Conservation (phyloP, 2,113 vertebrate species). For the Cyanocitta stelleri region DNA sequence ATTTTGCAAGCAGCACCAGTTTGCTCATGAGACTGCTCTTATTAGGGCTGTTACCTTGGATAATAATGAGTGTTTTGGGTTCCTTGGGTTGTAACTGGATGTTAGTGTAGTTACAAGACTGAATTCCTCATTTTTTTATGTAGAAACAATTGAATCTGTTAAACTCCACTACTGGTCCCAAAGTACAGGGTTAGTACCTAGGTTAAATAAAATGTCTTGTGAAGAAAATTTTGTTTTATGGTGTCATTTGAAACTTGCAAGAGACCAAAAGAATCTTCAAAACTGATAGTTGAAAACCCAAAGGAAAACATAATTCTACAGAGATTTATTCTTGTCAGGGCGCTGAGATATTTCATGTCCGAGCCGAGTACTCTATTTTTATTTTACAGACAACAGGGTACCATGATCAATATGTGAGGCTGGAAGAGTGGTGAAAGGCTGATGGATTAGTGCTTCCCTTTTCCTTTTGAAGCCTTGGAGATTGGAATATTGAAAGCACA, state of each 20-base stretch:
- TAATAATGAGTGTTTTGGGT: neutral
- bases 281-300: neutral
- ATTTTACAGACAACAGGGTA: neutral
- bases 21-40: neutral
- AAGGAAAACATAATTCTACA: neutral
- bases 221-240: neutral
- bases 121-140: neutral
- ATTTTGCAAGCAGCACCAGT: neutral
- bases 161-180: neutral
- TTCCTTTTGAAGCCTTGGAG: neutral
- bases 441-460: neutral
- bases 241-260: neutral
- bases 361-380: neutral
- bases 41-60: neutral
- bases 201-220: neutral
- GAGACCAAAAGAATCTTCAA: neutral
- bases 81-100: neutral
- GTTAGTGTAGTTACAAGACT: neutral
- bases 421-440: neutral
- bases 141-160: neutral
- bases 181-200: neutral
- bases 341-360: neutral
- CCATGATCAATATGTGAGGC: accelerated
- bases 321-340: neutral
- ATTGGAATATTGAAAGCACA: neutral